These are phyloP conservation scores for Megamerina dolium DNA, from an alignment of 2,888 invertebrate species.

Conservation along the genomic window DNA sequence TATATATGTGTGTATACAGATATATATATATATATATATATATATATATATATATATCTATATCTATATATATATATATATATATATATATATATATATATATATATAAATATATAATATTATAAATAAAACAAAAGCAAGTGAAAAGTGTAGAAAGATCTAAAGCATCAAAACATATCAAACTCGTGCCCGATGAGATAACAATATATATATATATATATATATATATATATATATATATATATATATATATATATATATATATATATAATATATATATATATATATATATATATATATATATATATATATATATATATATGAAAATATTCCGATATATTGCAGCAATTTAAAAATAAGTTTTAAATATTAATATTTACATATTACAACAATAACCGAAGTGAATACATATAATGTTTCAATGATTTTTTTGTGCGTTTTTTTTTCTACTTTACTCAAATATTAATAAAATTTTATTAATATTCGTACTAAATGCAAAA, in stretches of 20 bases:
- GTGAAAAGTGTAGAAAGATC: constrained; percentile 1
- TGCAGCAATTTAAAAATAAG: constrained; percentile 19
- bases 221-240: constrained; percentile 5
- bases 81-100: too few relatives aligned
- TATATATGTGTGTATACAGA: too few relatives aligned
- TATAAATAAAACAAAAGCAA: background rate
- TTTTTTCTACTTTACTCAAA: too few relatives aligned
- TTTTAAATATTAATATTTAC: constrained; percentile 13
- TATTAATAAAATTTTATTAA: too few relatives aligned
- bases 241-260: constrained; percentile 2
- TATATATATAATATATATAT: constrained; percentile 12
- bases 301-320: constrained; percentile 10
- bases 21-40: too few relatives aligned
- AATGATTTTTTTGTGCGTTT: too few relatives aligned
- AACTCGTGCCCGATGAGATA: constrained; percentile 48
- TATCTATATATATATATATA: too few relatives aligned
- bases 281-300: too few relatives aligned
- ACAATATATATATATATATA: constrained; percentile 12
- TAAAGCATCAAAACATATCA: constrained; percentile 49
- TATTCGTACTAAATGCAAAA: too few relatives aligned
- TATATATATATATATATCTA: too few relatives aligned
- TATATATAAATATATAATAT: constrained; percentile 5
- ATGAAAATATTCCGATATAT: constrained; percentile 13
- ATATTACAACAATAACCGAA: background rate
- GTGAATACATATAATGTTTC: too few relatives aligned